phyloP scores from a whole-genome alignment of 2,797 vertebrate species.

The Gymnoscopelus braueri region DNA sequence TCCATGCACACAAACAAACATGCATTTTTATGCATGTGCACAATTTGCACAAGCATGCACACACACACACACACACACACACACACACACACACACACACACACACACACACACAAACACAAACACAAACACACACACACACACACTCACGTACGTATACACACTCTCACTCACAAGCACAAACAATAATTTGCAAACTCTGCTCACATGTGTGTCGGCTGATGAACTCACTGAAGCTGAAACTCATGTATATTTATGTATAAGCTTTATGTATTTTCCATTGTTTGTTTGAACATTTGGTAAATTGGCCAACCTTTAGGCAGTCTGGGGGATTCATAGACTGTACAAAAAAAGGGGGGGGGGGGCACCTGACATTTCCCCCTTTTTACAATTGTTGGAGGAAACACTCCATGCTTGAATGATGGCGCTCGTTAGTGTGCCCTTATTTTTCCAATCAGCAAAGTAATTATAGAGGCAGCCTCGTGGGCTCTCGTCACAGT shows the following conservation, averaged over 20 bases:
- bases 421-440: slow-evolving; percentile 71
- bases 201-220: slow-evolving; percentile 26
- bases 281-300: slow-evolving; percentile 48
- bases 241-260: slow-evolving; percentile 57
- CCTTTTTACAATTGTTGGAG: slow-evolving; percentile 35
- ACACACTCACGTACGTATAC: too few relatives aligned
- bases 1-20: neutral
- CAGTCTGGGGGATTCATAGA: slow-evolving; percentile 23
- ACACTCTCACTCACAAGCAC: slow-evolving; percentile 3
- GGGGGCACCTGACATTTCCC: slow-evolving; percentile 35
- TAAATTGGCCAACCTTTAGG: slow-evolving; percentile 49
- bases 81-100: too few relatives aligned
- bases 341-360: slow-evolving; percentile 37
- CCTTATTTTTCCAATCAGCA: slow-evolving; percentile 80
- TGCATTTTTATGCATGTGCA: too few relatives aligned
- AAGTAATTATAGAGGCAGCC: slow-evolving; percentile 77
- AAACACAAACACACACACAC: slow-evolving; percentile 8
- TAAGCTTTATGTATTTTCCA: slow-evolving; percentile 41
- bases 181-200: slow-evolving; percentile 24
- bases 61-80: slow-evolving; percentile 14
- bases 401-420: slow-evolving; percentile 66
- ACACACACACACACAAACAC: slow-evolving; percentile 19
- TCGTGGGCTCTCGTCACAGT: slow-evolving; percentile 70
- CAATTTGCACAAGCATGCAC: slow-evolving; percentile 32
- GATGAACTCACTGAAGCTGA: slow-evolving; percentile 38